Evolutionary conservation across 37 sponge, comb jelly and placozoan genomes (phyloP), one percentile per base, ranked within the genome.

Genomic region (Trichoplax adhaerens): DNA sequence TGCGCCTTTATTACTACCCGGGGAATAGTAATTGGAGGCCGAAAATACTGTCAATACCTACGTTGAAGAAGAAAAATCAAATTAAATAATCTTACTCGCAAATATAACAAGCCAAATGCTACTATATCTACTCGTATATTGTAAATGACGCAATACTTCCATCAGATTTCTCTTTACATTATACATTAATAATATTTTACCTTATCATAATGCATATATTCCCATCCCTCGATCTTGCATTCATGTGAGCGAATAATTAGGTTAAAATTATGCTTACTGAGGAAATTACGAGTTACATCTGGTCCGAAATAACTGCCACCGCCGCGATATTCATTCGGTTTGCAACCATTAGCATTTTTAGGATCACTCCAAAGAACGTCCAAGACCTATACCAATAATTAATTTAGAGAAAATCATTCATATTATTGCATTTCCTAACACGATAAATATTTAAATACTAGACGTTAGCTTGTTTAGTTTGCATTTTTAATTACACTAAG

Each of bases 341-440:
- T 66, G 54, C 75, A 74, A 4, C 75, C 75, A 2, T 49, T 12
- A 5, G 64, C 75, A 2, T 65, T 55, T 55, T 55, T 65, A 10
- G 75, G 75, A 56, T 74, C 75, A 12, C 75, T 74, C 75, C 75
- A 74, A 65, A 74, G 65, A 54, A 74, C 56, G 52, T 74, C 75
- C 61, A 74, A 48, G 65, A 74, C n/a, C 75, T 74, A 66, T 49
- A 48, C 5, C 6, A 55, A 60, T 66, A 5, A 66, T 66, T 66
- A 5, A 7, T 5, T 60, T 12, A 12, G 10, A n/a, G 12, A 12
- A 60, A 8, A 8, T 8, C 10, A 12, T 60, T 12, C 62, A 12
- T 60, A n/a, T 60, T 60, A 0, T 60, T 60, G 62, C 62, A n/a
- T 8, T 60, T 8, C 10, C 12, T 60, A 60, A 60, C 62, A 12